Conservation (phyloP, 2,888 invertebrate species). For the Megalurothrips usitatus region DNA sequence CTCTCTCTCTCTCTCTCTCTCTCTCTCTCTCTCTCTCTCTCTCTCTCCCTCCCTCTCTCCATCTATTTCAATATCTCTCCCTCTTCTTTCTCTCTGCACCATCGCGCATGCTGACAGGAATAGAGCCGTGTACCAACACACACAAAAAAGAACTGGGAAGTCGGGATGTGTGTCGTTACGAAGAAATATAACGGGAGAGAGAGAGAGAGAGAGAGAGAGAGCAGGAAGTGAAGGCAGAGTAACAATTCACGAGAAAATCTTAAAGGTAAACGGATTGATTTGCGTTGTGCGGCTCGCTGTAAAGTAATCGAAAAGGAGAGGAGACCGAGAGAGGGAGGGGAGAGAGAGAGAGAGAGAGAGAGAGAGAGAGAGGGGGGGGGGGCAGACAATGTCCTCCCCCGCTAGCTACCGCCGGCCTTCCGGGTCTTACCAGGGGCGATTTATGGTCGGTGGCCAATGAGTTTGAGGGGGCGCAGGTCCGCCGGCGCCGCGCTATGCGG, state of each 20-base stretch:
- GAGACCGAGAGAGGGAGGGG: not conserved
- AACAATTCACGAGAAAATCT: conserved; percentile 13
- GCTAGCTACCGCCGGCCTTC: no score
- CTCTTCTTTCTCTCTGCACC: no score
- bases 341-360: conserved; percentile 10
- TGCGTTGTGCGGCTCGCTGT: no score
- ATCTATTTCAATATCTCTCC: no score
- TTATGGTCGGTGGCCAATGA: not conserved
- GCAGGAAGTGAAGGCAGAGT: conserved; percentile 22
- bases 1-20: no score
- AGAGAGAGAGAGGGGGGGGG: no score
- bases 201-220: conserved; percentile 30
- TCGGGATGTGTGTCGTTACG: not conserved
- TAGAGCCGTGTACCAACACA: not conserved
- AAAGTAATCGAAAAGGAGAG: conserved; percentile 21
- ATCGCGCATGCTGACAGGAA: not conserved
- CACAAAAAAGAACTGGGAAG: no score
- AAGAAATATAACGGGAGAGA: conserved; percentile 24
- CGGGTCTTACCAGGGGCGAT: not conserved
- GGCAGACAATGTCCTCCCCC: no score
- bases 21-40: no score
- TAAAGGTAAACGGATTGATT: no score
- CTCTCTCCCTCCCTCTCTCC: no score
- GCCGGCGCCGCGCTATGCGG: not conserved
- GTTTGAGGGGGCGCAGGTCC: not conserved